Evolutionary conservation across 2,888 invertebrate genomes (phyloP).

Genomic region (Metacarcinus magister): DNA sequence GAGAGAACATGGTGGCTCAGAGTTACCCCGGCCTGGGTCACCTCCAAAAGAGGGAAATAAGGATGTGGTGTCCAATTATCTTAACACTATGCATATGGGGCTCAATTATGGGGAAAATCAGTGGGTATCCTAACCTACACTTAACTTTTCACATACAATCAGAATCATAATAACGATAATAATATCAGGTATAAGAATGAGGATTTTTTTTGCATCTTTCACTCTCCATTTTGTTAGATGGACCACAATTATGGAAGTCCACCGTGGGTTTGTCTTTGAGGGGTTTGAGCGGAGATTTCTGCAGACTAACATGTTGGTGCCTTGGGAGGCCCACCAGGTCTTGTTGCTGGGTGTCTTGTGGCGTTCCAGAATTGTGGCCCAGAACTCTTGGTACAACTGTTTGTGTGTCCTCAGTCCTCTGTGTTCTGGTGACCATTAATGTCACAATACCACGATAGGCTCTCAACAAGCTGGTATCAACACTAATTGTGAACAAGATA

Average conservation of each 20-base stretch:
- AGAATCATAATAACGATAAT: slow-evolving; percentile 73
- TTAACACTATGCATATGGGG: slow-evolving; percentile 79
- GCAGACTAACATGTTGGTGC: slow-evolving; percentile 53
- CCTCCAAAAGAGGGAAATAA: slow-evolving; percentile 57
- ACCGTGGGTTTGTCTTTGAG: slow-evolving; percentile 64
- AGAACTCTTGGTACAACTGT: slow-evolving; percentile 64
- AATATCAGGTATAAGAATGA: slow-evolving; percentile 40
- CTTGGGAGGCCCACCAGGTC: slow-evolving; percentile 50
- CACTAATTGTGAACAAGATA: slow-evolving; percentile 69
- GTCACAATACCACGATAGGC: slow-evolving; percentile 74
- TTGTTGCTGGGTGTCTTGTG: slow-evolving; percentile 66
- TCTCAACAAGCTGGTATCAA: slow-evolving; percentile 67
- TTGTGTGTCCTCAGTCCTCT: slow-evolving; percentile 72
- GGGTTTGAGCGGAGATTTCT: slow-evolving; percentile 69
- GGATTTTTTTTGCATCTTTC: slow-evolving; percentile 77
- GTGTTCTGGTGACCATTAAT: slow-evolving; percentile 74
- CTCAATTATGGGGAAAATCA: slow-evolving; percentile 72
- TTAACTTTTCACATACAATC: slow-evolving; percentile 79
- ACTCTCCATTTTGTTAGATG: slow-evolving; percentile 73
- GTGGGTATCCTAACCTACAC: slow-evolving; percentile 77
- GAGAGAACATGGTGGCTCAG: slow-evolving; percentile 70
- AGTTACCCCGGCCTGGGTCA: slow-evolving; percentile 64
- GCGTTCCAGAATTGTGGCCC: slow-evolving; percentile 76
- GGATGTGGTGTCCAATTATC: slow-evolving; percentile 71
- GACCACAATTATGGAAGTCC: slow-evolving; percentile 76